Percentiles rank a stretch among this genome's conserved stretches.
These are phyloP conservation scores for Menura novaehollandiae DNA, from an alignment of 2,113 vertebrate genomes.

Conservation along the genomic window DNA sequence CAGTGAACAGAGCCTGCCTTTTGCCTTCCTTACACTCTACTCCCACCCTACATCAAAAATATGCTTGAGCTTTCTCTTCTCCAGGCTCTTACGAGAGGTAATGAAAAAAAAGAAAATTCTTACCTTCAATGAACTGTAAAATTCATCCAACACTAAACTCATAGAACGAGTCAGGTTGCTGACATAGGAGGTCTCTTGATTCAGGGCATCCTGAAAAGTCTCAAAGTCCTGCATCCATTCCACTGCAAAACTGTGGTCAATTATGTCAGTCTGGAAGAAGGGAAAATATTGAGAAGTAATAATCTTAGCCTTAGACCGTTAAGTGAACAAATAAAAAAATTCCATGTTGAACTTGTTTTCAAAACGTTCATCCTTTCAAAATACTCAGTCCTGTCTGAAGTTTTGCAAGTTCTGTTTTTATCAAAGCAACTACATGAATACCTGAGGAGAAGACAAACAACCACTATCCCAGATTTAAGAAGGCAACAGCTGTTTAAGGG, in stretches of 20 bases:
- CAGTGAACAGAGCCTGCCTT: neutral
- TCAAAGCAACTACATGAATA: neutral
- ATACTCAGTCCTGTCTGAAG: neutral
- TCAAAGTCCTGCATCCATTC: slow-evolving; percentile 99
- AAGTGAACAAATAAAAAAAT: neutral
- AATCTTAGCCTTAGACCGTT: neutral
- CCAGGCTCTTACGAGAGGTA: neutral
- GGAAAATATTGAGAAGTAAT: neutral
- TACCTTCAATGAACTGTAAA: slow-evolving; percentile 91
- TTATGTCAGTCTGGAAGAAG: slow-evolving; percentile 88
- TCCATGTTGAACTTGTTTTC: neutral
- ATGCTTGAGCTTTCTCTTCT: neutral
- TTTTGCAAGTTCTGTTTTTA: neutral
- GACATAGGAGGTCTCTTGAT: slow-evolving; percentile 90
- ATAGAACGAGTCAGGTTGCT: slow-evolving; percentile 97
- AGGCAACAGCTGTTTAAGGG: neutral
- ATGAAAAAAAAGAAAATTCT: neutral
- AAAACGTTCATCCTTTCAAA: neutral
- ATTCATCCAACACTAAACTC: slow-evolving; percentile 96
- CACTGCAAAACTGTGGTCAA: slow-evolving; percentile 94
- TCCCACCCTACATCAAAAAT: neutral
- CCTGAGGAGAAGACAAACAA: neutral
- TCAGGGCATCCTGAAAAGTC: slow-evolving; percentile 92
- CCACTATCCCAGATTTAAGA: neutral
- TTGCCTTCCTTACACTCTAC: neutral